Evolutionary conservation across 2,797 vertebrate genomes (phyloP), one percentile per base, ranked within the genome.

Genomic region (Adrianichthys oophorus): DNA sequence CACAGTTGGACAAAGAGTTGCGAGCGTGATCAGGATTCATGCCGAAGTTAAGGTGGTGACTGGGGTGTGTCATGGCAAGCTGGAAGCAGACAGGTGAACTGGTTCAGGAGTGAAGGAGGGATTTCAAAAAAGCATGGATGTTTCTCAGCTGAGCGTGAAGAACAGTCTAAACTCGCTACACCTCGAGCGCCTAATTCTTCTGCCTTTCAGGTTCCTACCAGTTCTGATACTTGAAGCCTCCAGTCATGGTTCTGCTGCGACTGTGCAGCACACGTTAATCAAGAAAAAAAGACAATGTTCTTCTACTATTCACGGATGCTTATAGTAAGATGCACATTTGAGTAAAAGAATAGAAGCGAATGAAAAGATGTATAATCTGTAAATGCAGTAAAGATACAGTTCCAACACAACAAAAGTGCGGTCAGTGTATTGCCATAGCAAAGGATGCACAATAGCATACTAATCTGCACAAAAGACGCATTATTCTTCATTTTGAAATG

Each of bases 1-100:
- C 97, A 46, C 97, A 98, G 87, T 99, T 99, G 71, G 97, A 99
- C 5, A 99, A 90, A 4, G 96, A 98, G 84, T 99, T 99, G 62
- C 97, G 94, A 44, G 97, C 97, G 24, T 99, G 97, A 82, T 99
- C 97, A 0, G 97, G 96, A 80, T 98, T 99, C 97, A 99, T 99
- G 69, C 97, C 97, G 52, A 98, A 99, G 86, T 99, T 99, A 84
- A 99, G 94, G 85, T 99, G 97, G 86, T 99, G 96, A 65, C 97
- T 99, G 5, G 97, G 97, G 79, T 99, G 97, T 63, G 97, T 99
- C 96, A 98, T 98, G 62, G 94, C 97, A 80, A 99, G 91, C 97
- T 99, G 82, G 21, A 74, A 74, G 53, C 8, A 1, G 59, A 42
- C 16, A 7, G 56, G 43, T 10, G 42, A 49, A 19, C 6, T 40